Base-by-base conservation (phyloP, 1,140 invertebrate genomes). In the Bombus breviceps region DNA sequence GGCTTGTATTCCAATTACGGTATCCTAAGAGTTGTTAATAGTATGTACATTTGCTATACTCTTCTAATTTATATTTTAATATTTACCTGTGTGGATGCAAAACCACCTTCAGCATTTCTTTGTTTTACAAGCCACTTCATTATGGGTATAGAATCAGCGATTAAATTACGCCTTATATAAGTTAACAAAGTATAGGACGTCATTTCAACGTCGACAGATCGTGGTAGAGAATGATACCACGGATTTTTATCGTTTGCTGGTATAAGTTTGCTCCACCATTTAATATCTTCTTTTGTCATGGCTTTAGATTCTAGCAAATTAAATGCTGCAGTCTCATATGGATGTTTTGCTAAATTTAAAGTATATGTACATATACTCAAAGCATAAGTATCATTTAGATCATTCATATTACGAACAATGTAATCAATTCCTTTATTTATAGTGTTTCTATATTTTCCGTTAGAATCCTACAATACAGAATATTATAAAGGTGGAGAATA, bases 51-150 rank as follows among this genome's bases (percentile, higher is more conserved):
- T 53, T 53, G 18, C 18, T 53, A 53, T 6, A 53, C 18, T 53
- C 47, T 53, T 53, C 18, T 22, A 32, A 71, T 32, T 39, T 22
- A 15, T 18, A 43, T 66, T 71, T 3, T 78, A 85, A 83, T 83
- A 75, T 66, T 89, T 79, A 96, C 96, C 94, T 97, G 97, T 13
- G 97, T 98, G 4, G 97, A 98, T 6, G 97, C 96, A 93, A 98
- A 99, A 34, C 98, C 98, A 25, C 98, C 98, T 86, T 97, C 95
- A 0, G 96, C 95, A 93, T 98, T 99, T 83, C 98, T 96, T 91
- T 98, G 97, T 83, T 96, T 96, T 53, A 98, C 96, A 1, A 99
- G 95, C 97, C 98, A 99, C 68, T 97, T 97, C 83, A 98, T 97
- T 32, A 99, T 96, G 0, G 98, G 97, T 32, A 98, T 93, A 0